A percentile compares a stretch with the other conserved stretches of the same genome.
These are phyloP conservation scores for Baccha elongata DNA, from an alignment of 2,888 invertebrate species.

Conservation along the genomic window DNA sequence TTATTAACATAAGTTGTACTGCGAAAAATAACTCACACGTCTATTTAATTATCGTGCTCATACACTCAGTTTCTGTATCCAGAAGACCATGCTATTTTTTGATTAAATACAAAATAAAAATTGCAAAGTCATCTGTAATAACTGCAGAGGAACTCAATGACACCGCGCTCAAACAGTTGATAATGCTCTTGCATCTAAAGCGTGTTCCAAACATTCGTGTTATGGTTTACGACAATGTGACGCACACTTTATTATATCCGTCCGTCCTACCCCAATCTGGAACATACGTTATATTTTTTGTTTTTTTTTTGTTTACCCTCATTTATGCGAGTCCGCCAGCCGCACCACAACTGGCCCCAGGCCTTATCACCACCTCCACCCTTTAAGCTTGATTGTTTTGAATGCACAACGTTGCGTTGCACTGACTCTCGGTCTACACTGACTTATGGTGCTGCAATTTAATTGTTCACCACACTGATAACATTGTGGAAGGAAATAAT, in stretches of 20 bases:
- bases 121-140: neutral
- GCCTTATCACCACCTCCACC: neutral
- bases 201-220: conserved; percentile 25
- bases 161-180: neutral
- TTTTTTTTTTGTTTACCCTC: conserved; percentile 40
- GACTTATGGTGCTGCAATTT: conserved; percentile 71
- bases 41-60: no score
- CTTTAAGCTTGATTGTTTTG: conserved; percentile 33
- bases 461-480: conserved; percentile 69
- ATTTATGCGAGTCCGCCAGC: conserved; percentile 12
- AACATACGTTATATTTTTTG: conserved; percentile 29
- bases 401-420: conserved; percentile 49
- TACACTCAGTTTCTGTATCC: no score
- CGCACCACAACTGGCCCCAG: neutral
- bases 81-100: no score
- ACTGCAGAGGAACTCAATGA: neutral
- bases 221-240: conserved; percentile 44
- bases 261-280: conserved; percentile 25
- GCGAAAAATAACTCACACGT: no score
- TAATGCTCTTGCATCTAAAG: neutral
- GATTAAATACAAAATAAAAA: neutral
- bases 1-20: no score
- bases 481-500: conserved; percentile 71
- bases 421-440: conserved; percentile 51
- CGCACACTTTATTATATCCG: conserved; percentile 53